A percentile compares a stretch with the other conserved stretches of the same genome.
Evolutionary conservation across 2,113 vertebrate genomes (phyloP).

Genomic region (Solenodon paradoxus): DNA sequence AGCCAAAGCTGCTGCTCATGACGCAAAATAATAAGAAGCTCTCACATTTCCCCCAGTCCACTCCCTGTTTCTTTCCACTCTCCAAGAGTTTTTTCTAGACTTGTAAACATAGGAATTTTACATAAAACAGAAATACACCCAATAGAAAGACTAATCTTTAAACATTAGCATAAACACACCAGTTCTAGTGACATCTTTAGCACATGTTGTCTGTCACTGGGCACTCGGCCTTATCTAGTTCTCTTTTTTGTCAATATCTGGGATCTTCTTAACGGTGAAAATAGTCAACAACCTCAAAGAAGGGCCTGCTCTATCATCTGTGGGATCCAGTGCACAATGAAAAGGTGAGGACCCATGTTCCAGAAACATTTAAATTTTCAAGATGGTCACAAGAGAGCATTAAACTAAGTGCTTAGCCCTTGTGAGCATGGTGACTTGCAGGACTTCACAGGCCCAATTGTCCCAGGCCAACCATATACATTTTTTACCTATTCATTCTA

Average conservation of each 20-base stretch:
- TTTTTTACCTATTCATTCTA: background rate
- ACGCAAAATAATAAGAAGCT: background rate
- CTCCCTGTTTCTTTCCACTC: conserved; percentile 30
- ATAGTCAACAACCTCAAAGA: background rate
- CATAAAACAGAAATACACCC: background rate
- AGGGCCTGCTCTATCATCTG: background rate
- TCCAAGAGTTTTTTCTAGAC: background rate
- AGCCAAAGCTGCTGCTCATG: conserved; percentile 25
- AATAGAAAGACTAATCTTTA: background rate
- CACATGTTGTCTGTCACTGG: background rate
- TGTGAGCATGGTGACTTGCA: background rate
- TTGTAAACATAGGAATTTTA: conserved; percentile 15
- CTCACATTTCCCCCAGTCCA: conserved; percentile 24
- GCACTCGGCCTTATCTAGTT: background rate
- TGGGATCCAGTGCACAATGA: background rate
- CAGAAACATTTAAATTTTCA: background rate
- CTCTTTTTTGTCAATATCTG: background rate
- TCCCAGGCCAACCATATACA: background rate
- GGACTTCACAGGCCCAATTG: background rate
- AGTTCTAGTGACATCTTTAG: background rate
- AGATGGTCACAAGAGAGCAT: background rate
- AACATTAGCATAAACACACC: background rate
- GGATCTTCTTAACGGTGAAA: background rate
- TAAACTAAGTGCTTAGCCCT: background rate
- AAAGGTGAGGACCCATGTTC: background rate